phyloP scores from a whole-genome alignment of 2,113 vertebrate species.

The Bufo gargarizans region DNA sequence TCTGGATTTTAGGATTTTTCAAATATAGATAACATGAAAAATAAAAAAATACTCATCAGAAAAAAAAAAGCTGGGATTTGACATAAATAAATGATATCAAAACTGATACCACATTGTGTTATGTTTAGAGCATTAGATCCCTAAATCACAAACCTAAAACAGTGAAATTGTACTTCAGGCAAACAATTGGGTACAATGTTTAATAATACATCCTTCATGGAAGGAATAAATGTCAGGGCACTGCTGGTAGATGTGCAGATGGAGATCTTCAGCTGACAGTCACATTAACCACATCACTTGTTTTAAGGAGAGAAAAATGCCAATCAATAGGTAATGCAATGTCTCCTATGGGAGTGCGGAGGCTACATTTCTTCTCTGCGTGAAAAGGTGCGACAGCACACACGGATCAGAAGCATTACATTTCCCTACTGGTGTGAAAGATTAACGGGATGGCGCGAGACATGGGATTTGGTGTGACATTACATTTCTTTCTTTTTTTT shows the following conservation, averaged over 20 bases:
- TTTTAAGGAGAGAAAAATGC: conserved; percentile 4
- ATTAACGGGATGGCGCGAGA: conserved; percentile 15
- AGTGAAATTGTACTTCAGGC: too few relatives aligned
- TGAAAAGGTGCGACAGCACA: conserved; percentile 16
- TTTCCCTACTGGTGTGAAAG: conserved; percentile 25
- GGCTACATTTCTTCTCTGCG: background rate
- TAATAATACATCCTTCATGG: background rate
- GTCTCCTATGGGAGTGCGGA: background rate
- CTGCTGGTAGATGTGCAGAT: background rate
- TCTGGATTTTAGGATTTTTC: too few relatives aligned
- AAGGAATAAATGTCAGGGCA: conserved; percentile 5
- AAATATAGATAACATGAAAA: too few relatives aligned
- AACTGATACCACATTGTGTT: too few relatives aligned
- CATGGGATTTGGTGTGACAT: background rate
- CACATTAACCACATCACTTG: conserved; percentile 16
- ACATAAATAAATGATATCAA: too few relatives aligned
- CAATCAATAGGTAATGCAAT: conserved; percentile 26
- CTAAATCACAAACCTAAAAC: too few relatives aligned
- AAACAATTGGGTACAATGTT: too few relatives aligned
- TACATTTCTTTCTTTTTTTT: background rate
- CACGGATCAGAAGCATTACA: background rate
- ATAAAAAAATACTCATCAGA: too few relatives aligned
- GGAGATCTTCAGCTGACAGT: background rate
- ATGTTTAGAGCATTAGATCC: too few relatives aligned
- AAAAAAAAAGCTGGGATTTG: too few relatives aligned